phyloP scores from a whole-genome alignment of 2,113 vertebrate species.

The Platysternon megacephalum region DNA sequence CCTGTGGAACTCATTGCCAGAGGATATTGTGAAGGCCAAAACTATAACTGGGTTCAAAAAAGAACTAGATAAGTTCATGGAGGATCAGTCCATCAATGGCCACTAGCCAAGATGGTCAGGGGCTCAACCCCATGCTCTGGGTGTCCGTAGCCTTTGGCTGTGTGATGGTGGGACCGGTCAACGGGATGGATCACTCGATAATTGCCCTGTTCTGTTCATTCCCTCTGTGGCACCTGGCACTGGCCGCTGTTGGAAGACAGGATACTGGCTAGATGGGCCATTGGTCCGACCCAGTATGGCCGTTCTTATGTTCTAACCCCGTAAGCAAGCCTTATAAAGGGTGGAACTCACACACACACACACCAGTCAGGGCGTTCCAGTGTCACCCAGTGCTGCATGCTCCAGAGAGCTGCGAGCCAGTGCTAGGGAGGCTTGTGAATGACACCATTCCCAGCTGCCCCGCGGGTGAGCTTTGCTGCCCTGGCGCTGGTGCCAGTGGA shows the following conservation, averaged over 20 bases:
- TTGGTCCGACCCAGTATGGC: background rate
- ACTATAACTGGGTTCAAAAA: background rate
- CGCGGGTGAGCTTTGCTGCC: background rate
- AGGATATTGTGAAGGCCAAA: background rate
- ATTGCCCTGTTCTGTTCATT: background rate
- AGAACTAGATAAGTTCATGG: background rate
- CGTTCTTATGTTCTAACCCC: background rate
- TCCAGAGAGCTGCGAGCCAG: background rate
- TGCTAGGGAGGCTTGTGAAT: background rate
- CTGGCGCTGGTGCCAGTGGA: background rate
- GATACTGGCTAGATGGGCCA: background rate
- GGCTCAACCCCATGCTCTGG: background rate
- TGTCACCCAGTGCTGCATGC: background rate
- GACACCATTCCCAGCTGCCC: background rate
- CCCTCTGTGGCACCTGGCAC: background rate
- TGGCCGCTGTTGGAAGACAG: background rate
- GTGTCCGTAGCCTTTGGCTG: background rate
- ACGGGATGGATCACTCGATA: background rate
- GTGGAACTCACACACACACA: background rate
- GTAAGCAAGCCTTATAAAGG: background rate
- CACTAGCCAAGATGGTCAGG: background rate
- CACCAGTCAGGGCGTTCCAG: background rate
- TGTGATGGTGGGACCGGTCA: background rate
- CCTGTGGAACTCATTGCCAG: background rate
- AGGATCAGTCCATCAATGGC: background rate